Conservation (phyloP, 2,113 vertebrate genomes). For the Phasianus colchicus region DNA sequence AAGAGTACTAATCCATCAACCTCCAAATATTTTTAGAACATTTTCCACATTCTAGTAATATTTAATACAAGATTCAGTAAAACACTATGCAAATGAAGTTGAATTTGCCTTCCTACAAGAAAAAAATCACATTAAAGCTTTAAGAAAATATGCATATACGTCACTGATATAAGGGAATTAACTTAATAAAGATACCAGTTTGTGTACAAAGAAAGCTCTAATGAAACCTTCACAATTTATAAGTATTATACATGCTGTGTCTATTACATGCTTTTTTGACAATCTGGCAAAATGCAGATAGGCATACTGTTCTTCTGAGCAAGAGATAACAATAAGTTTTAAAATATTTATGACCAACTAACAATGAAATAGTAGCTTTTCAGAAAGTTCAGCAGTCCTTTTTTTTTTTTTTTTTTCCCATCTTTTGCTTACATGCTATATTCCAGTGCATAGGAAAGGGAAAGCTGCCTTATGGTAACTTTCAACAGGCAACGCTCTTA, state of each 20-base stretch:
- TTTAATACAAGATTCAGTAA: conserved; percentile 74
- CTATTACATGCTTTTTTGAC: background rate
- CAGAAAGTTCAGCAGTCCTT: background rate
- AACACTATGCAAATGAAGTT: conserved; percentile 54
- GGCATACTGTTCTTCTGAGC: background rate
- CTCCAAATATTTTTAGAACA: conserved; percentile 81
- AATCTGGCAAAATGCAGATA: background rate
- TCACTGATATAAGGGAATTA: background rate
- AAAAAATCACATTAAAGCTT: background rate
- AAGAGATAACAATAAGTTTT: background rate
- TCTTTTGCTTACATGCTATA: background rate
- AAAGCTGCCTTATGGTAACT: background rate
- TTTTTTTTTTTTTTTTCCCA: no score
- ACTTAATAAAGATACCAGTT: background rate
- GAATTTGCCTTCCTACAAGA: conserved; percentile 40
- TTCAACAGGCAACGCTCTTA: background rate
- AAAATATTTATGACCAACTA: background rate
- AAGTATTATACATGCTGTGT: background rate
- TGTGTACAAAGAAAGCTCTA: background rate
- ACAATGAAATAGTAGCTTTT: background rate
- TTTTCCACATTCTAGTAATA: conserved; percentile 75
- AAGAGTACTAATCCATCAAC: conserved; percentile 90
- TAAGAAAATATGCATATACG: background rate
- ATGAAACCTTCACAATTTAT: background rate
- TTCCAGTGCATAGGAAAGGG: background rate